Base-by-base conservation (phyloP, 2,888 invertebrate species). In the Congeria kusceri region DNA sequence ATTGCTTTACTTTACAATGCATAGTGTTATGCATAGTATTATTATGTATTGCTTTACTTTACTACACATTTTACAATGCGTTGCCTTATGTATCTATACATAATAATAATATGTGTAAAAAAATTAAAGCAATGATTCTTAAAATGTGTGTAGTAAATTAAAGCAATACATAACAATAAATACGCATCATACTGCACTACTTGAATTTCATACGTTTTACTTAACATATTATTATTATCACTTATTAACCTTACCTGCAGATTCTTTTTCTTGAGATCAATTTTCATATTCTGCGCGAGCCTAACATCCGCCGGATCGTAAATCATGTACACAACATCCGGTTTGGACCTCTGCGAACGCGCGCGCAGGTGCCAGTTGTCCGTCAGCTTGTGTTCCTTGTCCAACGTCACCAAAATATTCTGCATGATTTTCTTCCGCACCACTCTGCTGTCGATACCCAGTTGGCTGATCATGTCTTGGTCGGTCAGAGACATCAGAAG, bases 371-470 rank as follows among this genome's bases (percentile, higher is more conserved):
- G 92, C 93, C 93, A 93, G 77, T 90, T 92, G 70, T 91, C 92
- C 0, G 85, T 53, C 70, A 87, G 85, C 68, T 91, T 90, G 72
- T 92, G 92, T 68, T 93, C 93, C 74, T 88, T 89, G 83, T 92
- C 92, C 39, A 92, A 75, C 1, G 90, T 90, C 67, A 81, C 76
- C 27, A 92, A 73, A 47, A 93, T 91, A 83, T 92, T 91, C 84
- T 92, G 92, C 91, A 92, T 92, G 53, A 93, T 91, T 81, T 93
- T 93, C 82, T 90, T 92, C 29, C 93, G 78, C 0, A 92, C 91
- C 11, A 91, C 91, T 11, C 91, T 86, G 75, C 92, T 92, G 81
- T 93, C 93, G 25, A 92, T 91, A 5, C 91, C 91, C 15, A 93
- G 80, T 46, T 91, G 87, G 7, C 83, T 80, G 2, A 90, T 86